Percentiles rank a stretch among this genome's conserved stretches.
Conservation (phyloP, 2,888 invertebrate species). For the Cloeon dipterum region DNA sequence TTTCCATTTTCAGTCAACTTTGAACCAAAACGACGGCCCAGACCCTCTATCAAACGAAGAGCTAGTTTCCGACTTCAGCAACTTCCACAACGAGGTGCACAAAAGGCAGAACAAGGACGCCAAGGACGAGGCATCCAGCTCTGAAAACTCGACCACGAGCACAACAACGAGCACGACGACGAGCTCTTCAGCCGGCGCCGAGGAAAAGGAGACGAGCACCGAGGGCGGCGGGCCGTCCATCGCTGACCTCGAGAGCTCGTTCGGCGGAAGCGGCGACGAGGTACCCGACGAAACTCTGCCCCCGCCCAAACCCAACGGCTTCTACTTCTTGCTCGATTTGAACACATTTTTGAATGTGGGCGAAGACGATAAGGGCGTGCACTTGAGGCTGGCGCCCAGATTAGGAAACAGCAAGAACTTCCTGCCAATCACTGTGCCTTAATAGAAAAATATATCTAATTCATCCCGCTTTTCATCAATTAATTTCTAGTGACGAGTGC, state of each 20-base stretch:
- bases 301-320: slow-evolving; percentile 45
- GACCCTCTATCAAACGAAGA: slow-evolving; percentile 13
- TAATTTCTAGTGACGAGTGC: no score
- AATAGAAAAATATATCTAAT: no score
- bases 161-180: slow-evolving; percentile 5
- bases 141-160: slow-evolving; percentile 4
- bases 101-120: slow-evolving; percentile 17
- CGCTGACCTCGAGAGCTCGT: slow-evolving; percentile 49
- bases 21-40: slow-evolving; percentile 9
- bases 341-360: slow-evolving; percentile 69
- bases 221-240: slow-evolving; percentile 22
- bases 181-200: background rate
- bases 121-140: slow-evolving; percentile 6
- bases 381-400: slow-evolving; percentile 58
- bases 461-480: no score
- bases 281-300: slow-evolving; percentile 17
- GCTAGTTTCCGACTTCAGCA: slow-evolving; percentile 18
- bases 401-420: slow-evolving; percentile 60
- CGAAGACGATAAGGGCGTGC: slow-evolving; percentile 38
- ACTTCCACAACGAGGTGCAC: slow-evolving; percentile 25
- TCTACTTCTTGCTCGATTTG: slow-evolving; percentile 71
- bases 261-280: slow-evolving; percentile 34
- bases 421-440: slow-evolving; percentile 47
- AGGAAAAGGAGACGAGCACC: background rate
- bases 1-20: no score